These are phyloP conservation scores for Aplysina aerophoba DNA, from an alignment of 37 sponge, comb jelly and placozoan species.

Conservation along the genomic window DNA sequence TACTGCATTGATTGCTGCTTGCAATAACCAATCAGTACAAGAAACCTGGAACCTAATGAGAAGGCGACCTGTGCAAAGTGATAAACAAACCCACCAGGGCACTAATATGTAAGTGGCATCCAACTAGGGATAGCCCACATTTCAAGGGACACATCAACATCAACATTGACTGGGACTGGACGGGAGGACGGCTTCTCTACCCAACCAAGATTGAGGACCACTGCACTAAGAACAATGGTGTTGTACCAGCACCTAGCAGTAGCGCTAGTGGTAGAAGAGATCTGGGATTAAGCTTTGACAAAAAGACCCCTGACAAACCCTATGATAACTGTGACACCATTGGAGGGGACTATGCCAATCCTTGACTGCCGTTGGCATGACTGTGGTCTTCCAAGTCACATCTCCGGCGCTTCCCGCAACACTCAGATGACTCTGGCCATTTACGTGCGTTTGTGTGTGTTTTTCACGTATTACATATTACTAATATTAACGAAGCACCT, in stretches of 20 bases:
- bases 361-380: conserved; percentile 45
- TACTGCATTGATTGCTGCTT: too few relatives aligned
- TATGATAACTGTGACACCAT: conserved; percentile 22
- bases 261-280: neutral
- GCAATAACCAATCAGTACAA: too few relatives aligned
- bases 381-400: conserved; percentile 19
- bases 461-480: too few relatives aligned
- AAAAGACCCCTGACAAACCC: conserved; percentile 10
- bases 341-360: neutral
- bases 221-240: conserved; percentile 8
- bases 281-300: conserved; percentile 36
- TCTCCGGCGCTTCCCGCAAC: neutral
- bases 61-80: too few relatives aligned
- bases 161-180: conserved; percentile 41
- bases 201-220: conserved; percentile 25
- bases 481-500: too few relatives aligned
- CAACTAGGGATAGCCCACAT: too few relatives aligned
- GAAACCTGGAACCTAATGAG: too few relatives aligned
- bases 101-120: too few relatives aligned
- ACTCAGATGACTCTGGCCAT: conserved; percentile 43
- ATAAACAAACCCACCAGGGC: too few relatives aligned
- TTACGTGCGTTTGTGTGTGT: conserved; percentile 38
- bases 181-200: conserved; percentile 4
- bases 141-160: conserved; percentile 12
- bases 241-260: conserved; percentile 29